Evolutionary conservation across 2,113 vertebrate genomes (phyloP).

Genomic region (Thunnus thynnus): DNA sequence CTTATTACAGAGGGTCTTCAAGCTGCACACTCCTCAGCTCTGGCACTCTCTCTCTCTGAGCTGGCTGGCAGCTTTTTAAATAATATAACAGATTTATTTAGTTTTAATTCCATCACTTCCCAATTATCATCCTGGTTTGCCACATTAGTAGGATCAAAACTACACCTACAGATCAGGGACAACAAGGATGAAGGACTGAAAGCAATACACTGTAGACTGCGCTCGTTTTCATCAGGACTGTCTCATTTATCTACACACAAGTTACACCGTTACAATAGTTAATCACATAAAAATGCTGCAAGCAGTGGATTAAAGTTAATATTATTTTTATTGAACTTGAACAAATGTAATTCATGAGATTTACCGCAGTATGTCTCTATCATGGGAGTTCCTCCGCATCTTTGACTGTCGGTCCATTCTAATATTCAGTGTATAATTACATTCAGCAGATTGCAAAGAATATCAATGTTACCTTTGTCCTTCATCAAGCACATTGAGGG

Average conservation of each 20-base stretch:
- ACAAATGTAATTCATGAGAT: slow-evolving; percentile 17
- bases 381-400: neutral
- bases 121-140: neutral
- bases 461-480: slow-evolving; percentile 37
- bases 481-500: neutral
- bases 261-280: neutral
- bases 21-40: neutral
- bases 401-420: neutral
- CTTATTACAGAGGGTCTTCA: neutral
- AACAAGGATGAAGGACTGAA: neutral
- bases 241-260: neutral
- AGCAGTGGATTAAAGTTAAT: neutral
- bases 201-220: neutral
- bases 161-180: neutral
- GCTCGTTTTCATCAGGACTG: neutral
- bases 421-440: slow-evolving; percentile 10
- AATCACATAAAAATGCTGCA: neutral
- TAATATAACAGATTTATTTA: neutral
- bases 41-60: neutral
- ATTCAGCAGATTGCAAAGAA: slow-evolving; percentile 3
- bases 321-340: slow-evolving; percentile 9
- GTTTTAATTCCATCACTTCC: neutral
- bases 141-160: neutral
- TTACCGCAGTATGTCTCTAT: slow-evolving; percentile 9
- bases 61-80: neutral